Evolutionary conservation across 1,140 invertebrate species (phyloP).

Genomic region (Drosophila fuyamai): DNA sequence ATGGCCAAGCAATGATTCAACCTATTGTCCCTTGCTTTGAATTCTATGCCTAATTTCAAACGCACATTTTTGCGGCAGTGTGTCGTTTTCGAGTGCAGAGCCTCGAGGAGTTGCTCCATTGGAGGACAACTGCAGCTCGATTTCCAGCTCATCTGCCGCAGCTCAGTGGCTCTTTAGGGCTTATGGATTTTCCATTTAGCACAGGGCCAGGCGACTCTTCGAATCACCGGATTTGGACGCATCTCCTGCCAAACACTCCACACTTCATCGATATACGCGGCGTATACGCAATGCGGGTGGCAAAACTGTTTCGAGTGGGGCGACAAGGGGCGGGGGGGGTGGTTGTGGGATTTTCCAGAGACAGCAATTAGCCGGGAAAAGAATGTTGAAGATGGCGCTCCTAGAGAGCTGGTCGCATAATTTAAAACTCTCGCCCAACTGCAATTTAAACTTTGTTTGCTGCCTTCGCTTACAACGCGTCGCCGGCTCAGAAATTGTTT

Average conservation of each 20-base stretch:
- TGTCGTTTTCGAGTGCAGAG: neutral
- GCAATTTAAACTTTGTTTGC: slow-evolving; percentile 61
- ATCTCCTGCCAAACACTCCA: neutral
- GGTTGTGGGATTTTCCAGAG: neutral
- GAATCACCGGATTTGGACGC: slow-evolving; percentile 12
- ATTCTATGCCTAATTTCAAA: too few species aligned
- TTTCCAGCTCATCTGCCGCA: slow-evolving; percentile 28
- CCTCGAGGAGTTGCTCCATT: slow-evolving; percentile 11
- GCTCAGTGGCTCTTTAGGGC: slow-evolving; percentile 32
- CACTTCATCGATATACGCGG: slow-evolving; percentile 14
- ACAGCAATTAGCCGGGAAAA: slow-evolving; percentile 40
- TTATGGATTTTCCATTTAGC: slow-evolving; percentile 46
- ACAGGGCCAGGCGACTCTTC: slow-evolving; percentile 6
- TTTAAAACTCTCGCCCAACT: slow-evolving; percentile 59
- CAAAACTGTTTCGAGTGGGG: neutral
- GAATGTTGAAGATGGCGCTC: slow-evolving; percentile 26
- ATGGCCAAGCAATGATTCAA: too few species aligned
- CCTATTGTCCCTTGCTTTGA: too few species aligned
- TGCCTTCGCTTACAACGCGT: slow-evolving; percentile 44
- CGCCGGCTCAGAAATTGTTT: slow-evolving; percentile 51
- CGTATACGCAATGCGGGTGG: slow-evolving; percentile 29
- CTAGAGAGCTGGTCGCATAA: slow-evolving; percentile 40
- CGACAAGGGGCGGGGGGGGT: too few species aligned
- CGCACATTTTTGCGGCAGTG: neutral
- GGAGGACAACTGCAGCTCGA: slow-evolving; percentile 4